These are phyloP conservation scores for Malthinus seriepunctatus DNA, from an alignment of 2,888 invertebrate genomes.

Conservation along the genomic window DNA sequence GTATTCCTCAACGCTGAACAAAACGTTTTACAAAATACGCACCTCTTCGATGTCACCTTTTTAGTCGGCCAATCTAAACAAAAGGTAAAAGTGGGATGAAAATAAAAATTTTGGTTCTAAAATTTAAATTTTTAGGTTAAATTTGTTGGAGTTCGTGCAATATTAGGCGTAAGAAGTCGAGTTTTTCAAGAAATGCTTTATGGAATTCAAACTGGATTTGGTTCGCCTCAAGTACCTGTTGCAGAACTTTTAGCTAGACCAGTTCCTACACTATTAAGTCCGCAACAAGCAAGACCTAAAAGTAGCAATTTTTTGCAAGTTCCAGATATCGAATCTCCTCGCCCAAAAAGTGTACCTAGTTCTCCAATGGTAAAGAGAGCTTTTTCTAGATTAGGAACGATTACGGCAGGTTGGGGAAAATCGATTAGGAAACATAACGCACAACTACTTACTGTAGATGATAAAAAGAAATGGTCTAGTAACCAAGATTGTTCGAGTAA, in stretches of 20 bases:
- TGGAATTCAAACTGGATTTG: constrained; percentile 91
- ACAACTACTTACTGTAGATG: constrained; percentile 81
- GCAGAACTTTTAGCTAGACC: constrained; percentile 85
- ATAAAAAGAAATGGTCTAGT: constrained; percentile 90
- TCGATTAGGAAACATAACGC: constrained; percentile 84
- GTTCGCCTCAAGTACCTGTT: constrained; percentile 90
- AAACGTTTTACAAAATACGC: constrained; percentile 76
- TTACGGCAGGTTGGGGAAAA: constrained; percentile 89
- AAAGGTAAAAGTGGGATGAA: constrained; percentile 60
- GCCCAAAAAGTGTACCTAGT: constrained; percentile 91
- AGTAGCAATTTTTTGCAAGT: constrained; percentile 91
- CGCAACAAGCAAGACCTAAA: constrained; percentile 83
- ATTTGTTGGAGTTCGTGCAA: constrained; percentile 89
- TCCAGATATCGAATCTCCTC: constrained; percentile 85
- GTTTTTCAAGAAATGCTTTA: constrained; percentile 95
- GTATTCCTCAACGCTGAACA: constrained; percentile 85
- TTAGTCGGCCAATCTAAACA: constrained; percentile 90
- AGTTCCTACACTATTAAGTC: constrained; percentile 83
- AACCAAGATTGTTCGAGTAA: constrained; percentile 88
- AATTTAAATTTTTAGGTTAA: constrained; percentile 51
- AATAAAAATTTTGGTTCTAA: background rate
- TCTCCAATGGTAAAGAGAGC: constrained; percentile 93
- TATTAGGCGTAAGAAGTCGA: constrained; percentile 87
- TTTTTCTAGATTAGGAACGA: constrained; percentile 86
- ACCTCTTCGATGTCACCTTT: constrained; percentile 88